These are phyloP conservation scores for Parapristionchus giblindavisi DNA, from an alignment of 2,888 invertebrate species.

Conservation along the genomic window DNA sequence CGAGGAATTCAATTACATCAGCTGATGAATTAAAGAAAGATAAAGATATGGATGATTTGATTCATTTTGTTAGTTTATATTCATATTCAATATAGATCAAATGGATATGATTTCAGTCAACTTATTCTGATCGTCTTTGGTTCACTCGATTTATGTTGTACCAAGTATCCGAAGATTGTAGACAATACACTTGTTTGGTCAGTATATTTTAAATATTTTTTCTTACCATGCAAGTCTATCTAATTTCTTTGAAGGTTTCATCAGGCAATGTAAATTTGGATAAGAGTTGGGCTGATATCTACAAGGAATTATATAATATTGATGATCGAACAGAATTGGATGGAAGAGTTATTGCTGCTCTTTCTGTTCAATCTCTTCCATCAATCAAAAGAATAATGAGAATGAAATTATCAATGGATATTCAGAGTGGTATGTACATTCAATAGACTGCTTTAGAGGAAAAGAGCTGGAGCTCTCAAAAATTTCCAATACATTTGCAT, in stretches of 20 bases:
- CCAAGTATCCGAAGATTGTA: slow-evolving; percentile 59
- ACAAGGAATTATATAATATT: neutral
- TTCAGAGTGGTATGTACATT: slow-evolving; percentile 16
- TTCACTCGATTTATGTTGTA: slow-evolving; percentile 50
- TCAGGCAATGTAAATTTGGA: neutral
- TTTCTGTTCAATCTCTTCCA: neutral
- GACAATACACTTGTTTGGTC: slow-evolving; percentile 47
- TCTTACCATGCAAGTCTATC: neutral
- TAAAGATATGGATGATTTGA: slow-evolving; percentile 48
- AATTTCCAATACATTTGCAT: neutral
- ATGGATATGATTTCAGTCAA: neutral
- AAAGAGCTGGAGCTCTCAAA: too few relatives aligned
- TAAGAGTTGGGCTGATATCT: neutral
- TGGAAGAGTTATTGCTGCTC: slow-evolving; percentile 7
- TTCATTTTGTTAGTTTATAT: slow-evolving; percentile 44
- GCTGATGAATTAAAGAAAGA: slow-evolving; percentile 14
- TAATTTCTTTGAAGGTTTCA: neutral
- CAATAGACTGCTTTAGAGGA: too few relatives aligned
- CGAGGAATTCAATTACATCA: neutral
- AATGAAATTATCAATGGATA: slow-evolving; percentile 3
- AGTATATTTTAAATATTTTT: neutral
- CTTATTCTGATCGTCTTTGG: slow-evolving; percentile 45
- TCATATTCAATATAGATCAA: neutral
- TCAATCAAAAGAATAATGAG: slow-evolving; percentile 14
- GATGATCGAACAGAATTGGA: slow-evolving; percentile 21